phyloP scores from a whole-genome alignment of 2,888 invertebrate genomes.

The Ptilodon capucinus region DNA sequence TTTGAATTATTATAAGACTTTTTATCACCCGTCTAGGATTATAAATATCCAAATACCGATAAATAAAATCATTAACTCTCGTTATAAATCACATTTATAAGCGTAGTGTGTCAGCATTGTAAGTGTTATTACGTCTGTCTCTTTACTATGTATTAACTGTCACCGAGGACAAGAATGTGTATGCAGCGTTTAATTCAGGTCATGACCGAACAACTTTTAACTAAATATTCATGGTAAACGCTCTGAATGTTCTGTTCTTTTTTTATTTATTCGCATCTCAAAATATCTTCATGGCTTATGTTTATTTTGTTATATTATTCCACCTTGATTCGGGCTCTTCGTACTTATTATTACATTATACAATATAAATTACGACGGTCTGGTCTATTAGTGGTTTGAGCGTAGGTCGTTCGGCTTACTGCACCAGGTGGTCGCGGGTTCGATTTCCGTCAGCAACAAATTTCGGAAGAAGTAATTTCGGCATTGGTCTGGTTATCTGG shows the following conservation, averaged over 20 bases:
- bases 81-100: slow-evolving; percentile 20
- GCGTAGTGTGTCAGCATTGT: slow-evolving; percentile 22
- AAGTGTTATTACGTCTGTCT: slow-evolving; percentile 26
- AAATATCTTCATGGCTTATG: too few species aligned
- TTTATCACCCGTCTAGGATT: neutral
- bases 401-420: too few species aligned
- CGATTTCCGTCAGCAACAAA: too few species aligned
- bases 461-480: too few species aligned
- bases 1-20: too few species aligned
- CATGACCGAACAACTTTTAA: slow-evolving; percentile 63
- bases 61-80: neutral
- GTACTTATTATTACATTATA: too few species aligned
- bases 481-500: too few species aligned
- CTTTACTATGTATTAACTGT: slow-evolving; percentile 53
- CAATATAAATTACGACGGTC: too few species aligned
- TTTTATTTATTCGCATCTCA: slow-evolving; percentile 1
- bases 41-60: neutral
- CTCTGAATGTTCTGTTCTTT: slow-evolving; percentile 20
- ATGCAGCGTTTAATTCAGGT: slow-evolving; percentile 65
- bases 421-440: too few species aligned
- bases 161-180: slow-evolving; percentile 50
- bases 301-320: too few species aligned
- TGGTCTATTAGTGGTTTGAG: too few species aligned
- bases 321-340: too few species aligned
- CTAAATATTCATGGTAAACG: slow-evolving; percentile 57